phyloP scores from a whole-genome alignment of 2,888 invertebrate genomes.

The Drosophila suboccidentalis region DNA sequence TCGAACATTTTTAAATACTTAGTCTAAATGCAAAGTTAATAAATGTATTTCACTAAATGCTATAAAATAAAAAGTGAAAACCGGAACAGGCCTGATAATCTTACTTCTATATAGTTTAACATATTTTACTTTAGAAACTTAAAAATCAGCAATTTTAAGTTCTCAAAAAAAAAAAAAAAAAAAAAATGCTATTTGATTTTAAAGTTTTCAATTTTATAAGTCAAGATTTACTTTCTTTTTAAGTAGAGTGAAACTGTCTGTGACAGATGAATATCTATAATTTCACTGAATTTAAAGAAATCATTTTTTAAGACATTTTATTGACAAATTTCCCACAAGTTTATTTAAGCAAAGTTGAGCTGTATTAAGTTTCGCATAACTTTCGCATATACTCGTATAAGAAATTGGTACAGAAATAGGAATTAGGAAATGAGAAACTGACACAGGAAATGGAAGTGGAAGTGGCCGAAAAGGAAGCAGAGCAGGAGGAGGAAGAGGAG shows the following conservation, averaged over 20 bases:
- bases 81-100: too few relatives aligned
- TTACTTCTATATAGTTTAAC: too few relatives aligned
- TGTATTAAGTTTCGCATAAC: conserved; percentile 5
- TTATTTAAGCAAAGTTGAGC: background rate
- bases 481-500: background rate
- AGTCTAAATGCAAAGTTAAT: too few relatives aligned
- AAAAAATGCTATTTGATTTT: too few relatives aligned
- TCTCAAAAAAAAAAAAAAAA: too few relatives aligned
- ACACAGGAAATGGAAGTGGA: conserved; percentile 8
- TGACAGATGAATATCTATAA: background rate
- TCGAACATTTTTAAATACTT: too few relatives aligned
- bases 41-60: too few relatives aligned
- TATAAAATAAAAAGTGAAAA: too few relatives aligned
- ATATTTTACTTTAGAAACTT: background rate
- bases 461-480: background rate
- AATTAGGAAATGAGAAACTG: conserved; percentile 8
- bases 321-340: background rate
- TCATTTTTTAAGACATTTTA: background rate
- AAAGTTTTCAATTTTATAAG: too few relatives aligned
- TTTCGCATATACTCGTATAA: too few relatives aligned
- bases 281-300: background rate
- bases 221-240: background rate
- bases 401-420: conserved; percentile 10
- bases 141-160: background rate
- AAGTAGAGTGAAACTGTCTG: background rate